Base-by-base conservation (phyloP, 2,797 vertebrate genomes). In the Dromococcyx pavoninus region DNA sequence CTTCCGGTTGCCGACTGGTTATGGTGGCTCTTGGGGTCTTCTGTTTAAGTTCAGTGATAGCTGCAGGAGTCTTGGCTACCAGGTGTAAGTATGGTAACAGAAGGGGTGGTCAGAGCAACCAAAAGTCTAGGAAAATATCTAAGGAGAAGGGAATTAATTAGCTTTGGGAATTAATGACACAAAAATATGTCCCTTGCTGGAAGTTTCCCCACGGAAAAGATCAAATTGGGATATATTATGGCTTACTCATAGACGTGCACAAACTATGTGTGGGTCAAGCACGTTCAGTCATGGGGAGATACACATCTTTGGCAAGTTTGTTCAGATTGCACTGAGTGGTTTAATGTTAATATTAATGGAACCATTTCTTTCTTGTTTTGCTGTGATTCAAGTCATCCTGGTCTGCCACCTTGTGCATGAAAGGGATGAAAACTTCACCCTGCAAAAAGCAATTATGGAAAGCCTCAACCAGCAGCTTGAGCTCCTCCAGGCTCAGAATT, bases 361-460 rank as follows among this genome's bases (percentile, higher is more conserved):
- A 65, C 11, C 44, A 58, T 85, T 73, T 88, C 30, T n/a, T 78
- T 84, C 41, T 77, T 78, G 39, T 72, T 89, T 87, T 5, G 1
- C n/a, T 64, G 65, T 58, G 44, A 46, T 71, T 93, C 28, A 94
- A 97, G 97, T 96, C 57, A 86, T 69, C 28, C 93, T 95, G 94
- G 88, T 84, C 13, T 93, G 85, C 37, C 73, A 82, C 7, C 54
- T 88, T 46, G 65, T 78, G 33, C 39, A 8, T 37, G 69, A 94
- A 87, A 93, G 85, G 37, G 88, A 94, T 79, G 85, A 75, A 72
- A 97, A 97, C 54, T 50, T 96, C 33, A 97, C 97, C 41, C 51
- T 80, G 53, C 96, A 97, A 58, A 91, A 95, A 67, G 61, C 94
- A 69, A 50, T 53, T 41, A 41, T 96, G 67, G 93, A 95, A 92